phyloP scores from a whole-genome alignment of 2,888 invertebrate genomes.

The Leistus spinibarbis region DNA sequence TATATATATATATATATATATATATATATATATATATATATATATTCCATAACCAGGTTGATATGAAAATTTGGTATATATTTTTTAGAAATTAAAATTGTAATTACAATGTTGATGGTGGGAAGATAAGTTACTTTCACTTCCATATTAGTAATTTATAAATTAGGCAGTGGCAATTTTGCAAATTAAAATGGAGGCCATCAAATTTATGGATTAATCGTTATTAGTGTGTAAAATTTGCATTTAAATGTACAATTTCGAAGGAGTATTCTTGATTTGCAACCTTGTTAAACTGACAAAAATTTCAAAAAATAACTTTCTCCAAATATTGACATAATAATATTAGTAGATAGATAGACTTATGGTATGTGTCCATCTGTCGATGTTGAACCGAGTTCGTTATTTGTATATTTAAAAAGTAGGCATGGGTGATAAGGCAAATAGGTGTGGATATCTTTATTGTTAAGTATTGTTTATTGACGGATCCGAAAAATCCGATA shows the following conservation, averaged over 20 bases:
- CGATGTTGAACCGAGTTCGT: not conserved
- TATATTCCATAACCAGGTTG: no score
- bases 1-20: no score
- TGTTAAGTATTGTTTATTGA: conserved; percentile 8
- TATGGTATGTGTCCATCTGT: not conserved
- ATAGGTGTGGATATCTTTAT: not conserved
- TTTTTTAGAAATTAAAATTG: not conserved
- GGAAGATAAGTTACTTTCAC: not conserved
- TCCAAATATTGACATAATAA: not conserved
- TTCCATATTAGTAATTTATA: not conserved
- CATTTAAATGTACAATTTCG: not conserved
- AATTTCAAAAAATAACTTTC: not conserved
- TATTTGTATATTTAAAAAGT: not conserved
- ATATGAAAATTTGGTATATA: no score
- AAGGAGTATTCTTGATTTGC: not conserved
- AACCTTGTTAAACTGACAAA: not conserved
- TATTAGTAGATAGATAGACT: no score
- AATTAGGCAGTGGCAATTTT: not conserved
- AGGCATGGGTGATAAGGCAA: not conserved
- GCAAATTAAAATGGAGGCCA: not conserved
- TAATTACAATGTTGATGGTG: no score
- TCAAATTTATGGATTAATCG: not conserved
- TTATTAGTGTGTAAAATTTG: not conserved
- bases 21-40: no score
- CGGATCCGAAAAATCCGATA: not conserved